Evolutionary conservation across 2,888 invertebrate genomes (phyloP).

Genomic region (Pantelozetes paolii): DNA sequence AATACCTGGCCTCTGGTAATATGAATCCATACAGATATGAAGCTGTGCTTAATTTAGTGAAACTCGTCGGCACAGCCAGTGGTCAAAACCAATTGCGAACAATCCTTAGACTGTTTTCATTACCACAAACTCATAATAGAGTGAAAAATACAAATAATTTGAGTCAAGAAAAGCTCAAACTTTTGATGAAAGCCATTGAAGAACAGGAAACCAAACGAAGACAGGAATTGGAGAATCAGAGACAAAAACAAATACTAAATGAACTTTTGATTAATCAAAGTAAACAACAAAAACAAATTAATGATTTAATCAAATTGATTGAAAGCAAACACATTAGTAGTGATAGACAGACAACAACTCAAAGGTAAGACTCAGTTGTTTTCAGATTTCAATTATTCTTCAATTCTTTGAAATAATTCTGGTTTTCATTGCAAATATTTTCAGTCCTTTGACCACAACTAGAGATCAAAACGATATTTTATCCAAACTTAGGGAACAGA

Average conservation of each 20-base stretch:
- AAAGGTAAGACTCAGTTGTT: slow-evolving; percentile 6
- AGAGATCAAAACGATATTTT: background rate
- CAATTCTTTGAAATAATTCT: too few species aligned
- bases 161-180: slow-evolving; percentile 25
- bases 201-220: slow-evolving; percentile 8
- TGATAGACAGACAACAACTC: background rate
- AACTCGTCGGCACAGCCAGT: slow-evolving; percentile 13
- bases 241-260: slow-evolving; percentile 18
- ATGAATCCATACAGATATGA: slow-evolving; percentile 27
- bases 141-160: slow-evolving; percentile 20
- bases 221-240: background rate
- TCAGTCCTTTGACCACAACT: background rate
- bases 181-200: slow-evolving; percentile 1
- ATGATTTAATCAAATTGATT: slow-evolving; percentile 14
- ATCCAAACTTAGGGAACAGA: slow-evolving; percentile 19
- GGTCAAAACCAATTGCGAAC: slow-evolving; percentile 18
- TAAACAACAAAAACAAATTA: slow-evolving; percentile 26
- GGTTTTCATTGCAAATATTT: too few species aligned
- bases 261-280: background rate
- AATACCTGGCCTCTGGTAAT: background rate
- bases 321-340: background rate
- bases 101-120: background rate
- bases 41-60: slow-evolving; percentile 6
- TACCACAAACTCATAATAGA: background rate
- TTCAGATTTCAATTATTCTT: too few species aligned